Conservation (phyloP, 2,113 vertebrate species). For the Siphamia tubifer region DNA sequence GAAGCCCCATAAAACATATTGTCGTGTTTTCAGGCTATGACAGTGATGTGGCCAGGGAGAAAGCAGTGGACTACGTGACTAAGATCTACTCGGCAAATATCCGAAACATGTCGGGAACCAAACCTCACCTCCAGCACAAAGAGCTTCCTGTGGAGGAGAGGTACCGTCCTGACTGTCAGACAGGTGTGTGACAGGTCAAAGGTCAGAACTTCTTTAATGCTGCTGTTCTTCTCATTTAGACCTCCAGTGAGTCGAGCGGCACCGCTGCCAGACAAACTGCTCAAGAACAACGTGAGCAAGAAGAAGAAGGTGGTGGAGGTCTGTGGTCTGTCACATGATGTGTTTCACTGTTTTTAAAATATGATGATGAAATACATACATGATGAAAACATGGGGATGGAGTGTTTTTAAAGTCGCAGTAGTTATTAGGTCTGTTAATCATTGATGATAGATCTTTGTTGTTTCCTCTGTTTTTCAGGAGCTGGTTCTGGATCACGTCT, state of each 20-base stretch:
- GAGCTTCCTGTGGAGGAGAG: constrained; percentile 90
- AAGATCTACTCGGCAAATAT: constrained; percentile 94
- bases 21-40: constrained; percentile 86
- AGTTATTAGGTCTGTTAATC: too few relatives aligned
- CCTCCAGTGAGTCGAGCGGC: constrained; percentile 93
- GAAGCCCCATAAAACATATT: not conserved
- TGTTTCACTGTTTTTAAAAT: too few relatives aligned
- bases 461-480: constrained; percentile 77
- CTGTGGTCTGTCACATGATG: constrained; percentile 13
- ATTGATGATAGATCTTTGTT: too few relatives aligned
- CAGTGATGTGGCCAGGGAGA: constrained; percentile 94
- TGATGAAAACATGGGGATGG: too few relatives aligned
- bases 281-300: constrained; percentile 91
- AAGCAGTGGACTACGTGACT: constrained; percentile 89
- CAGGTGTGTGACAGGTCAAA: not conserved
- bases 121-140: constrained; percentile 92
- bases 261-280: constrained; percentile 93
- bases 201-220: not conserved
- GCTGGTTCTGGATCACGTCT: constrained; percentile 92
- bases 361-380: too few relatives aligned
- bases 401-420: too few relatives aligned
- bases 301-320: constrained; percentile 96
- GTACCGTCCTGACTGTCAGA: constrained; percentile 68
- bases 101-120: constrained; percentile 92
- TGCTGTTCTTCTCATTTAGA: constrained; percentile 61